These are phyloP conservation scores for Ditylenchus dipsaci DNA, from an alignment of 1,140 invertebrate species.

Conservation along the genomic window DNA sequence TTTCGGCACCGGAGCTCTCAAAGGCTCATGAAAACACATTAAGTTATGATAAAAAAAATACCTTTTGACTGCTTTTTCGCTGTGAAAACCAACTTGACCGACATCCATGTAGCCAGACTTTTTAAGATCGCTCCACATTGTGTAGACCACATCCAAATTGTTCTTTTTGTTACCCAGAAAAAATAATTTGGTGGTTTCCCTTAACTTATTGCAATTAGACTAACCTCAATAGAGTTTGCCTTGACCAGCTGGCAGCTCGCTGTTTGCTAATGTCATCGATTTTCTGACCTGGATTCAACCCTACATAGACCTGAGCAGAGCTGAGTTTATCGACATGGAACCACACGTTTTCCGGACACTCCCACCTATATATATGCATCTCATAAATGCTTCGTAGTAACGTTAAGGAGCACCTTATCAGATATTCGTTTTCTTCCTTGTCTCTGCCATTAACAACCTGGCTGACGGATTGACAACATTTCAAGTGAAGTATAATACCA, in stretches of 20 bases:
- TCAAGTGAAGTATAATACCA: constrained; percentile 55
- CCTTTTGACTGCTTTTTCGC: constrained; percentile 75
- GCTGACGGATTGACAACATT: constrained; percentile 76
- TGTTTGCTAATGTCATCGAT: constrained; percentile 86
- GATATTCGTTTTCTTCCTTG: constrained; percentile 83
- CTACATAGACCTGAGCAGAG: constrained; percentile 93
- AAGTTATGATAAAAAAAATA: too few species aligned
- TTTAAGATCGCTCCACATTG: constrained; percentile 95
- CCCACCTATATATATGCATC: constrained; percentile 98
- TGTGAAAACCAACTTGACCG: constrained; percentile 84
- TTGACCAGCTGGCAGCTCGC: constrained; percentile 92
- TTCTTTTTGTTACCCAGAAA: constrained; percentile 84
- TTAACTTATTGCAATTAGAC: background rate
- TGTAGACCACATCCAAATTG: constrained; percentile 94
- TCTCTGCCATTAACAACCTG: constrained; percentile 89
- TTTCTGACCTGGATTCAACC: constrained; percentile 73
- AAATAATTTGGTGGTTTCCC: too few species aligned
- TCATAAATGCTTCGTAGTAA: too few species aligned
- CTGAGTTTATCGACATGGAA: constrained; percentile 91
- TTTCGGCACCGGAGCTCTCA: too few species aligned
- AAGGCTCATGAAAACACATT: too few species aligned
- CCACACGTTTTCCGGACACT: constrained; percentile 99
- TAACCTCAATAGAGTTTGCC: constrained; percentile 73
- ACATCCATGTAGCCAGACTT: constrained; percentile 95
- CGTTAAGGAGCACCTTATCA: too few species aligned